phyloP scores from a whole-genome alignment of 2,113 vertebrate species.

The Pluvianellus socialis region DNA sequence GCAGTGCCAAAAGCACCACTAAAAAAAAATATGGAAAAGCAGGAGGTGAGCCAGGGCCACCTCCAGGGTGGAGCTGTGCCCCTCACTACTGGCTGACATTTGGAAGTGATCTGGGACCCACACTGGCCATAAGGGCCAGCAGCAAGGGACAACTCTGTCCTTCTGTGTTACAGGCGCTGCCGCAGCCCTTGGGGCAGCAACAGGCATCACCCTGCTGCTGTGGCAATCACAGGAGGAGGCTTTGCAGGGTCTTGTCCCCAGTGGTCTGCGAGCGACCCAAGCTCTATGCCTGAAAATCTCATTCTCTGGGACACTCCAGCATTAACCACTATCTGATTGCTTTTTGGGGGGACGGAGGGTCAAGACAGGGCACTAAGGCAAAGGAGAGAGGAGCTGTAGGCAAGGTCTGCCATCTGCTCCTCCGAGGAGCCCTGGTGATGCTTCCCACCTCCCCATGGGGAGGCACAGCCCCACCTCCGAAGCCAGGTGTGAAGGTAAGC shows the following conservation, averaged over 20 bases:
- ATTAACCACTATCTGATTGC: neutral
- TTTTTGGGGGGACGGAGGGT: neutral
- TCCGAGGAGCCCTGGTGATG: neutral
- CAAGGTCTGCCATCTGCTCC: neutral
- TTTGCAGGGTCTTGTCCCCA: neutral
- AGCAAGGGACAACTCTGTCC: neutral
- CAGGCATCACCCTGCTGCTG: neutral
- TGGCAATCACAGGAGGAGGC: neutral
- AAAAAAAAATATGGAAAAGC: neutral
- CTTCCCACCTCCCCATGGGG: neutral
- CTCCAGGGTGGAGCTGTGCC: neutral
- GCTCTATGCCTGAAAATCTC: neutral
- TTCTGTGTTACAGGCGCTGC: neutral
- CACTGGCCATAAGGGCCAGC: neutral
- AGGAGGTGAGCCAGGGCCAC: neutral
- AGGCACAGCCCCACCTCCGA: neutral
- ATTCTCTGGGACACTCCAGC: neutral
- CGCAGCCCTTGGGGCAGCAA: neutral
- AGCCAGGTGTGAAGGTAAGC: neutral
- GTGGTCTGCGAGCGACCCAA: neutral
- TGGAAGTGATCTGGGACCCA: neutral
- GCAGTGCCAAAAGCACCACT: too few species aligned
- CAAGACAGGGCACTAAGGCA: neutral
- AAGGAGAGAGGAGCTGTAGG: neutral
- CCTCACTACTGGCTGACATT: rapidly evolving